These are phyloP conservation scores for Aelia acuminata DNA, from an alignment of 2,888 invertebrate genomes.

Conservation along the genomic window DNA sequence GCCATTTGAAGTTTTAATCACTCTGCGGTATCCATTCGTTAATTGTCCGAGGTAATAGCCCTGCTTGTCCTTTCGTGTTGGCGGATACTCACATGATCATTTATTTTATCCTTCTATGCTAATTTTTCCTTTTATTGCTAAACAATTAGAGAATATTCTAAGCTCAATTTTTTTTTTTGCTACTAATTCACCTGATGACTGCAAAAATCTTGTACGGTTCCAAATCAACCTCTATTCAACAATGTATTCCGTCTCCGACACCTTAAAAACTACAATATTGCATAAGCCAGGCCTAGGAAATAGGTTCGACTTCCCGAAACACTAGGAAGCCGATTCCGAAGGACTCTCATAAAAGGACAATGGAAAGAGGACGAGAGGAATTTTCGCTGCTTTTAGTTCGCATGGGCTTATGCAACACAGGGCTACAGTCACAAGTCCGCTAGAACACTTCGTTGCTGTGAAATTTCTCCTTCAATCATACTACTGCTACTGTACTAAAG, in stretches of 20 bases:
- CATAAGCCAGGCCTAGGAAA: background rate
- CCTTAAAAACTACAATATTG: background rate
- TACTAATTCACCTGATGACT: background rate
- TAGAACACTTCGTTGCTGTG: background rate
- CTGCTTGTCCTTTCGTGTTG: background rate
- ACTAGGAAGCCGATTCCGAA: background rate
- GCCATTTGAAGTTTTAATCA: background rate
- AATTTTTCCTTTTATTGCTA: background rate
- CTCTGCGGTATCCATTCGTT: background rate
- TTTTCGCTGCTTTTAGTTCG: conserved; percentile 12
- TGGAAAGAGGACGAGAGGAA: background rate
- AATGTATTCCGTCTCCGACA: too few relatives aligned
- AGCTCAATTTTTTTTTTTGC: background rate
- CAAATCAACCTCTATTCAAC: background rate
- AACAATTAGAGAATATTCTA: background rate
- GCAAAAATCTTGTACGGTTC: background rate
- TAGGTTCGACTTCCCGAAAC: background rate
- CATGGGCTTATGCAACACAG: conserved; percentile 11
- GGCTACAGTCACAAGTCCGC: background rate
- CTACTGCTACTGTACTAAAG: background rate
- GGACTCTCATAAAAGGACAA: background rate
- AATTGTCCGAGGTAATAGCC: background rate
- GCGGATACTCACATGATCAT: background rate
- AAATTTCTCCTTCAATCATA: conserved; percentile 11
- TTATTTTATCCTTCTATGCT: background rate